Conservation (phyloP, 2,797 vertebrate genomes). For the Zenarchopterus dispar region DNA sequence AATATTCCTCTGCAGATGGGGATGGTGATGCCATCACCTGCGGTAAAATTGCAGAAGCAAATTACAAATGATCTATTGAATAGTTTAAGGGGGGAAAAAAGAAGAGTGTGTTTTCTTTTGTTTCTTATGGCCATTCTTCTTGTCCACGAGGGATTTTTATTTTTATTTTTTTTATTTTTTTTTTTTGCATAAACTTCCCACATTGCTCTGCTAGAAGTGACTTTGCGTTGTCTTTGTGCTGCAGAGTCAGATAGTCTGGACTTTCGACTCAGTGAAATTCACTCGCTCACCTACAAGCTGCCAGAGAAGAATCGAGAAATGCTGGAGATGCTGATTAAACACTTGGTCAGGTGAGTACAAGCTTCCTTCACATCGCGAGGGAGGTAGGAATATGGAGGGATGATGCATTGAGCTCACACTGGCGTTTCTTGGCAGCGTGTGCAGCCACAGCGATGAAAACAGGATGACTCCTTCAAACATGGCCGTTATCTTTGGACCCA, state of each 20-base stretch:
- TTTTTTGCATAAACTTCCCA: no score
- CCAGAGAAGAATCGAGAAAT: slow-evolving; percentile 96
- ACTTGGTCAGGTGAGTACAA: slow-evolving; percentile 90
- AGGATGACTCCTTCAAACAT: slow-evolving; percentile 96
- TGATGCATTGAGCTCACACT: background rate
- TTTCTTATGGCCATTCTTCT: background rate
- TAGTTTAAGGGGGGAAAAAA: no score
- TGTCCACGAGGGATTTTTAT: background rate
- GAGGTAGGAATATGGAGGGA: background rate
- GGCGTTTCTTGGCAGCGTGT: slow-evolving; percentile 82
- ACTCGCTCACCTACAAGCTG: slow-evolving; percentile 92
- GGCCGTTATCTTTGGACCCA: slow-evolving; percentile 97
- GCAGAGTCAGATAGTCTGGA: slow-evolving; percentile 95
- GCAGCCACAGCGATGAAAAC: slow-evolving; percentile 90
- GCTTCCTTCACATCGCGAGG: background rate
- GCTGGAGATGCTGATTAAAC: slow-evolving; percentile 92
- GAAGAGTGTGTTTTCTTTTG: no score
- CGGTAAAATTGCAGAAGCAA: no score
- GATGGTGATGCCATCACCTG: no score
- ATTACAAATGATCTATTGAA: no score
- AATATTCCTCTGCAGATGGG: no score
- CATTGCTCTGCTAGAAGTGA: background rate
- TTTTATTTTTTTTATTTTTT: no score
- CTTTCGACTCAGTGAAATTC: slow-evolving; percentile 92
- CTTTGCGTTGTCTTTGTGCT: slow-evolving; percentile 38